A percentile compares a stretch with the other conserved stretches of the same genome.
Conservation (phyloP, 2,797 vertebrate species). For the Lithobates pipiens region DNA sequence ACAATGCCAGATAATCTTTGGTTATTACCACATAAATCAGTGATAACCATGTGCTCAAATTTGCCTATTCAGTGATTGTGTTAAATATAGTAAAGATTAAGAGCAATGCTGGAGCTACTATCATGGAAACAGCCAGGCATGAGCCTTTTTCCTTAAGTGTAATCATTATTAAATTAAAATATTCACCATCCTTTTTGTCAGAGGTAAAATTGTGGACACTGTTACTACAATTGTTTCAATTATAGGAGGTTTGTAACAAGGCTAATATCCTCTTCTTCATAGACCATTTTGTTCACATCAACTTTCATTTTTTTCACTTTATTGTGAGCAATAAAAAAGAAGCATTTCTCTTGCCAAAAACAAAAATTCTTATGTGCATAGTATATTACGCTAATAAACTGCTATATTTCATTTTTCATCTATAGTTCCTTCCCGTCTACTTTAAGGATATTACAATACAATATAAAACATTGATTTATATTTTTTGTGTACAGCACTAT, state of each 20-base stretch:
- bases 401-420: too few species aligned
- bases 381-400: too few species aligned
- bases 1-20: conserved; percentile 21
- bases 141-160: neutral
- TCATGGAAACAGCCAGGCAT: neutral
- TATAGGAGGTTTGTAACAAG: too few species aligned
- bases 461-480: conserved; percentile 19
- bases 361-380: too few species aligned
- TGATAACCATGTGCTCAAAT: conserved; percentile 6
- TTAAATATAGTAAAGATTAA: neutral
- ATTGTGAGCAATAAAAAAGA: conserved; percentile 6
- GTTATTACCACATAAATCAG: conserved; percentile 13
- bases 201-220: conserved; percentile 5
- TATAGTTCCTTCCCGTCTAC: neutral
- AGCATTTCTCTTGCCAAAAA: neutral
- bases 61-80: neutral
- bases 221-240: neutral
- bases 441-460: conserved; percentile 1
- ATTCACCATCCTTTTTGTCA: too few species aligned
- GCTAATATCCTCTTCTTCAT: neutral
- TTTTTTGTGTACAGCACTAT: neutral
- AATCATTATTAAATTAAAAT: too few species aligned
- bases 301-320: neutral
- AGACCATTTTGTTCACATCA: neutral
- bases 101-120: conserved; percentile 7